Evolutionary conservation across 2,888 invertebrate species (phyloP), one percentile per base, ranked within the genome.

Genomic region (Ophion ellenae): DNA sequence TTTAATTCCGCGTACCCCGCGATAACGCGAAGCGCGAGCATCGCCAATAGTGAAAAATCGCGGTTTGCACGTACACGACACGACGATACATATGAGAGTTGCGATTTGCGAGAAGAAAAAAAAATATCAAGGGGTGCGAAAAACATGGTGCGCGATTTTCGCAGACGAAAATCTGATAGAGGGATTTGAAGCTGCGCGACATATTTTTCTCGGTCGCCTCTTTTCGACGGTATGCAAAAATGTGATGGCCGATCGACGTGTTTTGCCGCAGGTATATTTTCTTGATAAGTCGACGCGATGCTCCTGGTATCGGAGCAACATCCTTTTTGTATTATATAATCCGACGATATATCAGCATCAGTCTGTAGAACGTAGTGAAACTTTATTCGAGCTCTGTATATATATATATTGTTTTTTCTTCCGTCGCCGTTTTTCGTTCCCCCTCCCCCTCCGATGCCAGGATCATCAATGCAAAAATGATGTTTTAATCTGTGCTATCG

Each of bases 251-350:
- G 17, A 14, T 53, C 14, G 2, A 53, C 53, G 53, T 53, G 53
- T 53, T 53, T 53, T 17, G 17, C 53, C 14, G 17, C 53, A 53
- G 53, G 17, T 66, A 36, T 66, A 66, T 47, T 64, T 64, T 75
- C 36, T 74, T 64, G 47, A 20, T n/a, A 10, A 14, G 66, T 84
- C 59, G 53, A 71, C 53, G 64, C 45, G 20, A 66, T 66, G 70
- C 75, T 61, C 32, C n/a, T 59, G 76, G 66, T 59, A 76, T 73
- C 76, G 80, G 47, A 64, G 71, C 59, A 11, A 17, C 40, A 17
- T 57, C 57, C 32, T 80, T 84, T 75, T 84, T 71, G 79, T 80
- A 84, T 84, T 24, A 84, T 80, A 84, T 53, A 53, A 80, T 76
- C 75, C 45, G 64, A 84, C 64, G 24, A 67, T 66, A 24, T 7